phyloP scores from a whole-genome alignment of 2,888 invertebrate species.

The Troilus luridus region DNA sequence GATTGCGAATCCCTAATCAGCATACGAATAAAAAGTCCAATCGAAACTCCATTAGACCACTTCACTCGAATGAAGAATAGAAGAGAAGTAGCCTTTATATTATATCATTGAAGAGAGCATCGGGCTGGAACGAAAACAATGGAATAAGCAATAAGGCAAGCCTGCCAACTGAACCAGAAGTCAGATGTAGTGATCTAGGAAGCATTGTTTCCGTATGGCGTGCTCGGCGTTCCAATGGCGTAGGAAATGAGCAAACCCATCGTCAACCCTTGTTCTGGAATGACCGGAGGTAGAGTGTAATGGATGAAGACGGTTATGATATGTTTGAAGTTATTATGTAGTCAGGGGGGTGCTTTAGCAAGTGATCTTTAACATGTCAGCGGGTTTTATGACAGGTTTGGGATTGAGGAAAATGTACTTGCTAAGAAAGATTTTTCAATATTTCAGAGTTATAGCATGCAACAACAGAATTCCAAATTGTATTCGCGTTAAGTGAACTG shows the following conservation, averaged over 20 bases:
- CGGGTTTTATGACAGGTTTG: too few relatives aligned
- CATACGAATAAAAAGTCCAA: background rate
- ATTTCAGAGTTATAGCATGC: too few relatives aligned
- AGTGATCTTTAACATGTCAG: too few relatives aligned
- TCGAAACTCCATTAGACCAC: background rate
- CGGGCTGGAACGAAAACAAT: background rate
- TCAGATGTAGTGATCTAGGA: constrained; percentile 27
- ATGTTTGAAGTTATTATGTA: too few relatives aligned
- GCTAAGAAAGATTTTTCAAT: too few relatives aligned
- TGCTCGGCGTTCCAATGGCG: constrained; percentile 4
- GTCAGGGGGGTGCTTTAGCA: too few relatives aligned
- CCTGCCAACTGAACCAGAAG: constrained; percentile 25
- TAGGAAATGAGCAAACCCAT: background rate
- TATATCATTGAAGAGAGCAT: background rate
- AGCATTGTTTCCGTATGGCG: constrained; percentile 29
- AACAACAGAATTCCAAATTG: too few relatives aligned
- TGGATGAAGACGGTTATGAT: too few relatives aligned
- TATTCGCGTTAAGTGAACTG: too few relatives aligned
- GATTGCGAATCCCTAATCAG: background rate
- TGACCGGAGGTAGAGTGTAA: background rate
- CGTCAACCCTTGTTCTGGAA: background rate
- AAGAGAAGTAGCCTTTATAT: background rate
- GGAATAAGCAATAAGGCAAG: background rate
- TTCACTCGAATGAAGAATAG: background rate
- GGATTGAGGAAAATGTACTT: too few relatives aligned